Evolutionary conservation across 2,888 invertebrate genomes (phyloP).

Genomic region (Drosophila demipolita): DNA sequence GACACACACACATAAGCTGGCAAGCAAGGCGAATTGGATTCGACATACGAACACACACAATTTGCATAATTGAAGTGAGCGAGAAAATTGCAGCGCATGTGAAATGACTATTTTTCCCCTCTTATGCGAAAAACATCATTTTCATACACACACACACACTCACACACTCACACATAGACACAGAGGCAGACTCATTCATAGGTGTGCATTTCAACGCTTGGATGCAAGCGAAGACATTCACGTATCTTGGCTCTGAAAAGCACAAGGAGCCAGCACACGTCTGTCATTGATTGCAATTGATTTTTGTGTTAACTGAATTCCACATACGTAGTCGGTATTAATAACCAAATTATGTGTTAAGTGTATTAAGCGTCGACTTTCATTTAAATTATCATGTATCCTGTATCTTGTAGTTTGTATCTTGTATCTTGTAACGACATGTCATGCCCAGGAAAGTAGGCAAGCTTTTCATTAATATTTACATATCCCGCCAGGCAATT

Average conservation of each 20-base stretch:
- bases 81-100: slow-evolving; percentile 74
- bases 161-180: slow-evolving; percentile 10
- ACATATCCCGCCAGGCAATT: slow-evolving; percentile 1
- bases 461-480: slow-evolving; percentile 15
- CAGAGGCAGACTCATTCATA: slow-evolving; percentile 9
- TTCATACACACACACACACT: slow-evolving; percentile 24
- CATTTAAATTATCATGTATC: slow-evolving; percentile 3
- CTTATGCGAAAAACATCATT: slow-evolving; percentile 60
- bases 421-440: not conserved
- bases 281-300: slow-evolving; percentile 72
- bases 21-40: slow-evolving; percentile 70
- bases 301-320: slow-evolving; percentile 54
- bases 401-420: not conserved
- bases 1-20: slow-evolving; percentile 48
- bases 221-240: slow-evolving; percentile 54
- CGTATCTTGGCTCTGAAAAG: slow-evolving; percentile 38
- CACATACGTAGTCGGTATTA: slow-evolving; percentile 37
- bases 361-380: slow-evolving; percentile 31
- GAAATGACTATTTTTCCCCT: slow-evolving; percentile 68
- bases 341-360: slow-evolving; percentile 67
- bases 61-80: slow-evolving; percentile 78
- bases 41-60: slow-evolving; percentile 72
- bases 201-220: slow-evolving; percentile 37
- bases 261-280: slow-evolving; percentile 32
- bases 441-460: slow-evolving; percentile 17